Base-by-base conservation (phyloP, 2,888 invertebrate species). In the Synanthedon vespiformis region DNA sequence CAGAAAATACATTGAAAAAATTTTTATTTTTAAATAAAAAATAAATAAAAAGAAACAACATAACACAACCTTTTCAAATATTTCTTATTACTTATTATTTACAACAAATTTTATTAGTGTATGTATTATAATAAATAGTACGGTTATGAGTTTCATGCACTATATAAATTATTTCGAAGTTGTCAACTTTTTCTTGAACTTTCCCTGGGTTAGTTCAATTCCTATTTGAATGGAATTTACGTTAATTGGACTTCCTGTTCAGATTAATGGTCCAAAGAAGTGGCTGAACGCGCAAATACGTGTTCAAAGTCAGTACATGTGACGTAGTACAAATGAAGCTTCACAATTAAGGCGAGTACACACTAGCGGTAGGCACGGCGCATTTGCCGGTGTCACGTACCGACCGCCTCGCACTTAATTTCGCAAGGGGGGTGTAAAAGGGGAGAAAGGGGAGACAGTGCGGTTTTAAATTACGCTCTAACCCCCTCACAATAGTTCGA, bases 371-470 rank as follows among this genome's bases (percentile, higher is more conserved):
- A 81, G 77, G 77, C 74, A 73, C 72, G 67, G 70, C 73, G 74
- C 83, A 84, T 85, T 85, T 83, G 82, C 83, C 72, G 80, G 75
- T 81, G 86, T 86, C 86, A 84, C 85, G 81, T 77, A 69, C 69
- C 78, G 69, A 72, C 72, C 77, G 74, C 70, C 76, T 81, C 77
- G 74, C 82, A 85, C 85, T 85, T 85, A 83, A 85, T 86, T 84
- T 82, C 73, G 73, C 68, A 60, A 64, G 74, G 75, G 76, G 68
- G 54, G 65, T 62, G 59, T 64, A 57, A 64, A 64, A 58, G 65
- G 58, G 64, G 34, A 10, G 34, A 34, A 34, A 34, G 34, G 27
- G 34, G 34, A 34, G 34, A 34, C 64, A 40, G 34, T 80, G 85
- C 70, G 83, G 85, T 84, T 84, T 83, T 78, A 82, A 85, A 85